Conservation (phyloP, 2,113 vertebrate genomes). For the Trachemys scripta region DNA sequence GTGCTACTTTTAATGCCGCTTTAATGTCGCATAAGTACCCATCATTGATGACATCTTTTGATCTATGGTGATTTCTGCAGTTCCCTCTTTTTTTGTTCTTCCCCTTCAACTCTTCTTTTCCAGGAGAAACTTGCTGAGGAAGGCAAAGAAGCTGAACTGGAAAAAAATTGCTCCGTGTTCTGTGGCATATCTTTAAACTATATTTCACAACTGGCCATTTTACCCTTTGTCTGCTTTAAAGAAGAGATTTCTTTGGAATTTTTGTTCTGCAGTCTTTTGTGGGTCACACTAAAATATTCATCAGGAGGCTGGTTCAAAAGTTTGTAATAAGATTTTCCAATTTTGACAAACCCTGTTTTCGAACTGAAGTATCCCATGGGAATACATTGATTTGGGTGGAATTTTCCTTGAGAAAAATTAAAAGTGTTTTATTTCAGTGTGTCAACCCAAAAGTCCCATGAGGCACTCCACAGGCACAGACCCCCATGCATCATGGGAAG, state of each 20-base stretch:
- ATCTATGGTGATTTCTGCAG: neutral
- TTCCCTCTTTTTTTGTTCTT: neutral
- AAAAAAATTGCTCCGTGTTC: neutral
- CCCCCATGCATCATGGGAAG: neutral
- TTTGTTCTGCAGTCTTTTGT: neutral
- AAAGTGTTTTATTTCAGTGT: neutral
- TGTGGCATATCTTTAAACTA: neutral
- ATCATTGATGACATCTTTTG: neutral
- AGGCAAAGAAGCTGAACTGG: constrained; percentile 5
- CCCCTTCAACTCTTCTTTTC: neutral
- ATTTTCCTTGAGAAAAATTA: neutral
- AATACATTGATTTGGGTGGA: neutral
- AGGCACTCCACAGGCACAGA: neutral
- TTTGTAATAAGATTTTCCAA: neutral
- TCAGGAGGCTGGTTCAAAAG: neutral
- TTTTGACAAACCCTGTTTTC: neutral
- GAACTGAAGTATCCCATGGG: neutral
- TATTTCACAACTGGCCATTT: neutral
- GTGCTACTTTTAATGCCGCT: neutral
- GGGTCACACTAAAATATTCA: neutral
- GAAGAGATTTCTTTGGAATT: neutral
- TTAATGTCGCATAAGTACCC: neutral
- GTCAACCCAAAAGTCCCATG: neutral
- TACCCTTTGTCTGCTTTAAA: neutral
- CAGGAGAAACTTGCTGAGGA: neutral